Evolutionary conservation across 2,888 invertebrate genomes (phyloP).

Genomic region (Drosophila dives): DNA sequence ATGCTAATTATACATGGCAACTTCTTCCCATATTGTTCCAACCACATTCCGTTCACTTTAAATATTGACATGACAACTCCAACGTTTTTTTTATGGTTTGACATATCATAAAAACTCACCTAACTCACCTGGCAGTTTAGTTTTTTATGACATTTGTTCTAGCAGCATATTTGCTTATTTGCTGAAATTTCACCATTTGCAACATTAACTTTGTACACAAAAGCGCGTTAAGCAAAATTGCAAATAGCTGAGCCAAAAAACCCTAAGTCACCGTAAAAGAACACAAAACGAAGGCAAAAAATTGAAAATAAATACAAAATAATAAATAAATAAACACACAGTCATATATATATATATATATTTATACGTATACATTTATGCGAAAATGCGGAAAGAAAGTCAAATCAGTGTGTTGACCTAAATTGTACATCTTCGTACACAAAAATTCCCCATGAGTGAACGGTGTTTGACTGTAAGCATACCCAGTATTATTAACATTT

Average conservation of each 20-base stretch:
- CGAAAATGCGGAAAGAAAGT: slow-evolving; percentile 62
- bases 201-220: slow-evolving; percentile 35
- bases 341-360: neutral
- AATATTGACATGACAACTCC: slow-evolving; percentile 33
- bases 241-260: slow-evolving; percentile 58
- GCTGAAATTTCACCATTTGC: slow-evolving; percentile 57
- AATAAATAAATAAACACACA: neutral
- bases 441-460: neutral
- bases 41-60: slow-evolving; percentile 24
- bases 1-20: slow-evolving; percentile 1
- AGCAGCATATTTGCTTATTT: slow-evolving; percentile 46
- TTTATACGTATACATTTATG: neutral
- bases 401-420: slow-evolving; percentile 56
- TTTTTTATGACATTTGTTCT: slow-evolving; percentile 50
- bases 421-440: slow-evolving; percentile 42
- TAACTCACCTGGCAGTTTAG: slow-evolving; percentile 33
- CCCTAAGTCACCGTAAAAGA: slow-evolving; percentile 26
- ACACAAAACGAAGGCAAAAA: slow-evolving; percentile 23
- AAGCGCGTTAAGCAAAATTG: slow-evolving; percentile 60
- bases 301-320: slow-evolving; percentile 17
- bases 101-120: slow-evolving; percentile 45
- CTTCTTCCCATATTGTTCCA: slow-evolving; percentile 10
- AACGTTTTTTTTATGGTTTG: slow-evolving; percentile 20
- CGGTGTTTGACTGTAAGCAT: slow-evolving; percentile 9
- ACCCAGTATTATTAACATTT: slow-evolving; percentile 4